These are phyloP conservation scores for Nycteola revayana DNA, from an alignment of 2,888 invertebrate species.

Conservation along the genomic window DNA sequence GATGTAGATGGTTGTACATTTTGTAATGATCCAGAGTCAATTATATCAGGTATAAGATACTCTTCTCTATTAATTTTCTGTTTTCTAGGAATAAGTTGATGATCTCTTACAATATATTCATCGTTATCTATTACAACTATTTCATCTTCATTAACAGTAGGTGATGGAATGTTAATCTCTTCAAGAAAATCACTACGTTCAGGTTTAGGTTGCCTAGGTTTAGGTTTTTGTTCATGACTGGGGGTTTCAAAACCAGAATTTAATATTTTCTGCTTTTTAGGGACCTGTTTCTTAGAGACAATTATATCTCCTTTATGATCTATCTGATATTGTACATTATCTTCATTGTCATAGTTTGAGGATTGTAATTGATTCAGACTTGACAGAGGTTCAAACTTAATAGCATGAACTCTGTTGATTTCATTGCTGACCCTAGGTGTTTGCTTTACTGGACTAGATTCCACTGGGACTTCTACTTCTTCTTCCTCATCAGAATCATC, in stretches of 20 bases:
- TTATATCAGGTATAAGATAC: constrained; percentile 49
- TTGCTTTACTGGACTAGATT: neutral
- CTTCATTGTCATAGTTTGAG: constrained; percentile 44
- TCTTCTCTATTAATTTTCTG: constrained; percentile 37
- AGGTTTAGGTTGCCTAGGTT: constrained; percentile 28
- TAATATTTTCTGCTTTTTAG: constrained; percentile 63
- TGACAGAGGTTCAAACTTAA: constrained; percentile 57
- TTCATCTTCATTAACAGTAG: constrained; percentile 39
- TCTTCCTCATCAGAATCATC: constrained; percentile 79
- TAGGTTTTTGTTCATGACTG: constrained; percentile 32
- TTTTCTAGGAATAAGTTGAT: constrained; percentile 58
- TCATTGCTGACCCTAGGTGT: neutral
- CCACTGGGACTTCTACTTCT: neutral
- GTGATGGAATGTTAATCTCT: constrained; percentile 33
- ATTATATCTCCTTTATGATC: constrained; percentile 71
- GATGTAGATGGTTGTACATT: constrained; percentile 47
- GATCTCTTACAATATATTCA: constrained; percentile 78
- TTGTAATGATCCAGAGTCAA: constrained; percentile 46
- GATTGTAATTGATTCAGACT: constrained; percentile 7
- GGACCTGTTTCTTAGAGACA: constrained; percentile 54
- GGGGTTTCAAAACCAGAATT: constrained; percentile 54
- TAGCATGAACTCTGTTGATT: neutral
- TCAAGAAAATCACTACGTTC: constrained; percentile 44
- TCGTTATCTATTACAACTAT: constrained; percentile 81
- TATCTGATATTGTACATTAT: constrained; percentile 58